Conservation (phyloP, 2,797 vertebrate genomes). For the Acomys russatus region DNA sequence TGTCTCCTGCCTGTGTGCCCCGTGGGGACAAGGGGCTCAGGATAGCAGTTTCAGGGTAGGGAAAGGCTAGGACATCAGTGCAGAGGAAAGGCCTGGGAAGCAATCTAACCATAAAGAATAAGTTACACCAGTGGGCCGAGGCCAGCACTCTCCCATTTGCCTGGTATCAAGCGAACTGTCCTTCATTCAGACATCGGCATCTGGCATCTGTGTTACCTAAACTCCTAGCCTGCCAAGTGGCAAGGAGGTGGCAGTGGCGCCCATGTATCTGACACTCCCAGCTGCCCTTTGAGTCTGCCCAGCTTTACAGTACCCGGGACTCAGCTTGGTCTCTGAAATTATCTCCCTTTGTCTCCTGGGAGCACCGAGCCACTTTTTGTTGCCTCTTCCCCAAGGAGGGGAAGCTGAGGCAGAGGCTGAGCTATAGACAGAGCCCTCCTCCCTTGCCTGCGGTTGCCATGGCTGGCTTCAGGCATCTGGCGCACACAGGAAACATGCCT, state of each 20-base stretch:
- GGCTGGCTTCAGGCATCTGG: conserved; percentile 70
- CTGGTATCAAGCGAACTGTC: no score
- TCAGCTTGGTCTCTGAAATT: not conserved
- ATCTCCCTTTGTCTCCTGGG: not conserved
- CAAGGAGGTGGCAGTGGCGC: not conserved
- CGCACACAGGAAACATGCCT: not conserved
- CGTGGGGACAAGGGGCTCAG: not conserved
- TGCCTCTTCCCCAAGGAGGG: not conserved
- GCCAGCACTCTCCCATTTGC: accelerated
- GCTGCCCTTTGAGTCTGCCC: accelerated
- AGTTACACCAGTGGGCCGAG: accelerated
- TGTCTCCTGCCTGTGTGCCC: not conserved
- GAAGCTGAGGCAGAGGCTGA: not conserved
- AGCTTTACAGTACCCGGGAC: not conserved
- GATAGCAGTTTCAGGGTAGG: not conserved
- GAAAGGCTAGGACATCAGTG: not conserved
- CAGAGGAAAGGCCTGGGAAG: not conserved
- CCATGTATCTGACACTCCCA: no score
- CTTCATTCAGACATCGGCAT: accelerated
- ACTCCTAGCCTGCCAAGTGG: not conserved
- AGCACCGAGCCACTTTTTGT: not conserved
- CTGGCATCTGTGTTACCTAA: not conserved
- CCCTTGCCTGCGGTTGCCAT: conserved; percentile 70
- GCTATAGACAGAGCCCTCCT: no score
- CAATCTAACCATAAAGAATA: not conserved